A percentile compares a stretch with the other conserved stretches of the same genome.
These are phyloP conservation scores for Oriolus oriolus DNA, from an alignment of 2,113 vertebrate genomes.

Conservation along the genomic window DNA sequence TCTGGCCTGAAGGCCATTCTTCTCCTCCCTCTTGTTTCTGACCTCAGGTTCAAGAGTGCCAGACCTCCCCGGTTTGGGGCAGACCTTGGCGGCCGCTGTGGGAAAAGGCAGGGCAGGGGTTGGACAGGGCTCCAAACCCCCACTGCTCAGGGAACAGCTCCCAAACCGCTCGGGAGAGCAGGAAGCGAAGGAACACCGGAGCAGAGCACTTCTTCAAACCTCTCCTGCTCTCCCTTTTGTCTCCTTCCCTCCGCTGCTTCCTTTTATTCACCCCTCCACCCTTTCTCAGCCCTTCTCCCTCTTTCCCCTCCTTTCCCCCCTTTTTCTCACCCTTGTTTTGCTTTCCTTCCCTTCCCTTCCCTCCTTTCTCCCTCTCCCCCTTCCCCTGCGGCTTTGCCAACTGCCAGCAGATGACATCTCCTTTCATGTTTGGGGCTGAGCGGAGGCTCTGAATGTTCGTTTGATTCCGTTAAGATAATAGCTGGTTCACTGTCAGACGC, in stretches of 20 bases:
- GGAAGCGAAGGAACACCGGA: not conserved
- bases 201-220: not conserved
- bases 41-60: conserved; percentile 71
- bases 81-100: conserved; percentile 22
- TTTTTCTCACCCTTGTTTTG: conserved; percentile 46
- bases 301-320: not conserved
- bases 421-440: conserved; percentile 99
- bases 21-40: conserved; percentile 51
- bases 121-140: not conserved
- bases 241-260: not conserved
- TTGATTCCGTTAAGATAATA: conserved; percentile 99
- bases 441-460: conserved; percentile 96
- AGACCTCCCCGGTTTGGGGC: conserved; percentile 55
- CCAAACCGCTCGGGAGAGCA: not conserved
- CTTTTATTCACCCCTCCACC: not conserved
- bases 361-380: conserved; percentile 65
- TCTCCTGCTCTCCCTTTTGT: not conserved
- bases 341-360: conserved; percentile 49
- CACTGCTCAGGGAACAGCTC: not conserved
- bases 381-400: conserved; percentile 90
- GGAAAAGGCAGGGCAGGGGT: conserved; percentile 49
- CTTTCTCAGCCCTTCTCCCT: not conserved
- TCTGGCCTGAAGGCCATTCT: conserved; percentile 70
- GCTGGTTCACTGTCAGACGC: conserved; percentile 99
- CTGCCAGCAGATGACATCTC: conserved; percentile 97